Evolutionary conservation across 2,888 invertebrate genomes (phyloP).

Genomic region (Steinernema scapterisci): DNA sequence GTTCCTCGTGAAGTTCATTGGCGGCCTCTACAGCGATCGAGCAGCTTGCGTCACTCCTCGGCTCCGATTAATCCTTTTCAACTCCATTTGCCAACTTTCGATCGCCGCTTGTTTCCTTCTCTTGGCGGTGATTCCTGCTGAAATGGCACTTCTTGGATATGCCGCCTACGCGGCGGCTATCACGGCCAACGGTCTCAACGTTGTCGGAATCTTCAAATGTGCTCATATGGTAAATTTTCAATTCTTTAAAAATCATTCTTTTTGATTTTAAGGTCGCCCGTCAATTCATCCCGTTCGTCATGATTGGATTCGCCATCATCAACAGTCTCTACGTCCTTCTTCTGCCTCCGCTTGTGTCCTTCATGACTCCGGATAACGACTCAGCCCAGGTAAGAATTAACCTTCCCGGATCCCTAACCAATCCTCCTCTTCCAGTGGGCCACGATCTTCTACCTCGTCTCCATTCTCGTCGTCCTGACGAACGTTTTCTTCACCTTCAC

Average conservation of each 20-base stretch:
- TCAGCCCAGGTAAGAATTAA: background rate
- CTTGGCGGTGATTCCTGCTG: conserved; percentile 43
- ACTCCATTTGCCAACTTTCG: conserved; percentile 18
- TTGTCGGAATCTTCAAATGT: conserved; percentile 53
- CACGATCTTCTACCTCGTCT: conserved; percentile 25
- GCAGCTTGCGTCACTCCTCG: conserved; percentile 45
- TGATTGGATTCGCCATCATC: conserved; percentile 4
- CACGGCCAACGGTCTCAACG: conserved; percentile 51
- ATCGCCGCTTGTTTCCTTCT: conserved; percentile 44
- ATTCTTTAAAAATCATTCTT: background rate
- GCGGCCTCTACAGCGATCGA: conserved; percentile 49
- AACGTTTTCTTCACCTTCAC: conserved; percentile 34
- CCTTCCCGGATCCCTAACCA: background rate
- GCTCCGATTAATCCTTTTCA: conserved; percentile 36
- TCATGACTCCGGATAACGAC: background rate
- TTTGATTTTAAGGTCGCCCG: conserved; percentile 29
- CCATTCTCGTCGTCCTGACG: background rate
- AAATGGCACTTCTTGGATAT: conserved; percentile 41
- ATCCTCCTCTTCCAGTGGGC: conserved; percentile 28
- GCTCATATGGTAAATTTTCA: conserved; percentile 46
- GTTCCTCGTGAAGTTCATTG: conserved; percentile 43
- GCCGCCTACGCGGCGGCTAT: conserved; percentile 54
- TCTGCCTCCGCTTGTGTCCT: background rate
- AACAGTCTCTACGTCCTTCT: background rate
- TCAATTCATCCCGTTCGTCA: conserved; percentile 31